Base-by-base conservation (phyloP, 2,113 vertebrate genomes). In the Lichenostomus cassidix region DNA sequence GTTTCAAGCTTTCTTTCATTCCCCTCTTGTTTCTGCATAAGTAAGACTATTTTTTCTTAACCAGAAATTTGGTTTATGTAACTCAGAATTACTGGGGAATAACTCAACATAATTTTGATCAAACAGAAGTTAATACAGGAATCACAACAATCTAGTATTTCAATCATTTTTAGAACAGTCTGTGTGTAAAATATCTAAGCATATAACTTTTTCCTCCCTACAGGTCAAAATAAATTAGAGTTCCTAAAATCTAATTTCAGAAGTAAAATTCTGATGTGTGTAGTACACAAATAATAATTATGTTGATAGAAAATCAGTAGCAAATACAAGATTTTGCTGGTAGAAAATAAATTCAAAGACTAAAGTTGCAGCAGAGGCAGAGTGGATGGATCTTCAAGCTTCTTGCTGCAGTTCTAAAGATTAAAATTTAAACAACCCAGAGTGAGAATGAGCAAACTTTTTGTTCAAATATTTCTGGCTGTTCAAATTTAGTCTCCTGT, bases 401-500 rank as follows among this genome's bases (percentile, higher is more conserved):
- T 76, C 59, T 65, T 47, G 44, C 46, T 83, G 62, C 27, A 47
- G 42, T 70, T 79, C 63, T 59, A 35, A 69, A 60, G 71, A 87
- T 70, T 63, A 87, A 76, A 95, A 87, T 91, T 78, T 49, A 73
- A 87, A 79, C 78, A 92, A 76, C 24, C 5, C 33, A 63, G 49
- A 85, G 22, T 63, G 12, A 94, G 42, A 91, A 65, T 31, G 16
- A 87, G 55, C 20, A 83, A 92, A 90, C 12, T 74, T 87, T 64
- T 53, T 59, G 58, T 67, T 87, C 56, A 93, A 74, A 64, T 93
- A 79, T 82, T 90, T 83, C 84, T 80, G 22, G 47, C 92, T 93
- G 59, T 90, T 96, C 87, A 93, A 76, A 88, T 93, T 94, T 77
- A 92, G 46, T 49, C 59, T 65, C 50, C 55, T 67, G 33, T 81